These are phyloP conservation scores for Brienomyrus brachyistius DNA, from an alignment of 2,113 vertebrate genomes.

Conservation along the genomic window DNA sequence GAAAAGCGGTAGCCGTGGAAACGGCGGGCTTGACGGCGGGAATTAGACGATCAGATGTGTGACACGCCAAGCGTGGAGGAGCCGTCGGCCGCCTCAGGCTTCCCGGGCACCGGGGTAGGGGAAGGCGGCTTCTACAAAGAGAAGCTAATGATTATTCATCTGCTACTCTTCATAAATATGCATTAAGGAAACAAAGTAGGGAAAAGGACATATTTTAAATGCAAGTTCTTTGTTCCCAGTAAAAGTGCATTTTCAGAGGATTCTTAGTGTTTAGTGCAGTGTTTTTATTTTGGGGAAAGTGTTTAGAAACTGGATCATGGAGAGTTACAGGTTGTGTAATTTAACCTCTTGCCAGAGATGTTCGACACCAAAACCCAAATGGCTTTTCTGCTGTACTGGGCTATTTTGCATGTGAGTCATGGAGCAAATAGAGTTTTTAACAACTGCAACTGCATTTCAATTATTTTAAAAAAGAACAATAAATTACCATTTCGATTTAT, in stretches of 20 bases:
- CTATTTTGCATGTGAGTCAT: neutral
- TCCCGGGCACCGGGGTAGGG: too few relatives aligned
- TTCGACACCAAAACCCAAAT: neutral
- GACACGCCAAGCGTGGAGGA: neutral
- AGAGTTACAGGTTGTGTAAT: neutral
- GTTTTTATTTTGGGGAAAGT: neutral
- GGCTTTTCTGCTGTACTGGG: neutral
- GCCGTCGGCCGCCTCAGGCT: neutral
- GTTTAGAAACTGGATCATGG: neutral
- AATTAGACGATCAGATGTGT: neutral
- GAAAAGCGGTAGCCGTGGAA: neutral
- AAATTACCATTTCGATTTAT: slow-evolving; percentile 13
- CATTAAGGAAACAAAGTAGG: neutral
- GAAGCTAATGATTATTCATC: neutral
- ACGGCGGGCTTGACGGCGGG: neutral
- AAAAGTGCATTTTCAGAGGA: neutral
- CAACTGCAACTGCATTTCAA: slow-evolving; percentile 1
- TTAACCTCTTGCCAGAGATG: neutral
- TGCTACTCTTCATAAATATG: neutral
- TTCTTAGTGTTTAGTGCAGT: neutral
- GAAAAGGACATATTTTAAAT: neutral
- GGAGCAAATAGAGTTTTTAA: neutral
- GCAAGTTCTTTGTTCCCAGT: neutral
- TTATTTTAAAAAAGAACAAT: neutral
- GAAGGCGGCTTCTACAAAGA: neutral